phyloP scores from a whole-genome alignment of 2,888 invertebrate species.

The Anorthoa munda region DNA sequence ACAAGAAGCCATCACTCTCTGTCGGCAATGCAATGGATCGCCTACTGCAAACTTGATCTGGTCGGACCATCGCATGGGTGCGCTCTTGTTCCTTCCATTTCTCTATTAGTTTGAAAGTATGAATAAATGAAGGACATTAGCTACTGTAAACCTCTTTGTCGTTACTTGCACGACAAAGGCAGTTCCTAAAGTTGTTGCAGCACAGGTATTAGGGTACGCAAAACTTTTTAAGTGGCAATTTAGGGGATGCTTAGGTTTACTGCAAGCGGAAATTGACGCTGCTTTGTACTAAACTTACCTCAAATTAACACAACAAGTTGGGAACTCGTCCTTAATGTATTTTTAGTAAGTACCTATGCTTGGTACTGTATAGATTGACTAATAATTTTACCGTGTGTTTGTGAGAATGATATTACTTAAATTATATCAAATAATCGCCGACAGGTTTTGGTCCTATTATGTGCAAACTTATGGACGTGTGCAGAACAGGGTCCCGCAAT shows the following conservation, averaged over 20 bases:
- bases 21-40: too few species aligned
- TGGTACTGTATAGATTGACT: too few species aligned
- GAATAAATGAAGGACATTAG: too few species aligned
- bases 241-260: neutral
- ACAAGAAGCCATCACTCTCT: too few species aligned
- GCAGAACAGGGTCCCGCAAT: too few species aligned
- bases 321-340: constrained; percentile 9
- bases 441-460: too few species aligned
- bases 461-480: too few species aligned
- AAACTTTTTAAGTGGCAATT: constrained; percentile 41
- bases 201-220: neutral
- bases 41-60: too few species aligned
- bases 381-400: too few species aligned
- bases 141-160: neutral
- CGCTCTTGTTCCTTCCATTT: too few species aligned
- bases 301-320: constrained; percentile 15
- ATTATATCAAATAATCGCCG: neutral
- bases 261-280: constrained; percentile 1
- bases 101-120: too few species aligned
- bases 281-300: constrained; percentile 10
- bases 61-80: too few species aligned
- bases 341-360: neutral
- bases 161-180: neutral
- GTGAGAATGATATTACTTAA: neutral
- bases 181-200: constrained; percentile 7